Percentiles rank a stretch among this genome's conserved stretches.
Evolutionary conservation across 2,113 vertebrate genomes (phyloP).

Genomic region (Paradoxurus hermaphroditus): DNA sequence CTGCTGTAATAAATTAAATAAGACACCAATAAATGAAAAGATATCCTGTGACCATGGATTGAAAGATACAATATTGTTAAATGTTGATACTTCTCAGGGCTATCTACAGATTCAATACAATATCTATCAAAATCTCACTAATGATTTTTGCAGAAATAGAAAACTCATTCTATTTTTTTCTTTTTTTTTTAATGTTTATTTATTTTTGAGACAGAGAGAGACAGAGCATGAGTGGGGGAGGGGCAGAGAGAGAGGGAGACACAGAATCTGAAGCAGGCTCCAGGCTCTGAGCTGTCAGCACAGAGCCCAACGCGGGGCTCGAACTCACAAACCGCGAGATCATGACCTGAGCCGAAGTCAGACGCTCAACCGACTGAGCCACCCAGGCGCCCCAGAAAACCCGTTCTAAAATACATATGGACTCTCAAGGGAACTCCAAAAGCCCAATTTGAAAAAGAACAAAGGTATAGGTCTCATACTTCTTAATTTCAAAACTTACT

Average conservation of each 20-base stretch:
- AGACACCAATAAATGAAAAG: neutral
- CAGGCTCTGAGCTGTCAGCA: too few relatives aligned
- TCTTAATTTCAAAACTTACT: neutral
- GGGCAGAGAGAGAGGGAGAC: too few relatives aligned
- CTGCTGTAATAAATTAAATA: neutral
- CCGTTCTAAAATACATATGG: neutral
- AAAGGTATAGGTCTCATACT: neutral
- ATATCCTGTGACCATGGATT: neutral
- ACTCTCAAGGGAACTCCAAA: neutral
- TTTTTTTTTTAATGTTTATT: too few relatives aligned
- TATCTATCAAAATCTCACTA: neutral
- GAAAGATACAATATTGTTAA: neutral
- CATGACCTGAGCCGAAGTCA: too few relatives aligned
- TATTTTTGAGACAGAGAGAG: too few relatives aligned
- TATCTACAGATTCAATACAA: neutral
- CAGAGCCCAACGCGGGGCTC: too few relatives aligned
- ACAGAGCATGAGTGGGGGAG: too few relatives aligned
- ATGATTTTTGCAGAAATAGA: neutral
- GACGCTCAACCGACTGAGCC: too few relatives aligned
- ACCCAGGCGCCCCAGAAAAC: too few relatives aligned
- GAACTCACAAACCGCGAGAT: too few relatives aligned
- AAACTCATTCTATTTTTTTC: too few relatives aligned
- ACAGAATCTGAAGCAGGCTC: too few relatives aligned
- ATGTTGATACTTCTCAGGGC: neutral
- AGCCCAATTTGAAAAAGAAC: neutral